Evolutionary conservation across 2,797 vertebrate species (phyloP).

Genomic region (Pachyuromys duprasi): DNA sequence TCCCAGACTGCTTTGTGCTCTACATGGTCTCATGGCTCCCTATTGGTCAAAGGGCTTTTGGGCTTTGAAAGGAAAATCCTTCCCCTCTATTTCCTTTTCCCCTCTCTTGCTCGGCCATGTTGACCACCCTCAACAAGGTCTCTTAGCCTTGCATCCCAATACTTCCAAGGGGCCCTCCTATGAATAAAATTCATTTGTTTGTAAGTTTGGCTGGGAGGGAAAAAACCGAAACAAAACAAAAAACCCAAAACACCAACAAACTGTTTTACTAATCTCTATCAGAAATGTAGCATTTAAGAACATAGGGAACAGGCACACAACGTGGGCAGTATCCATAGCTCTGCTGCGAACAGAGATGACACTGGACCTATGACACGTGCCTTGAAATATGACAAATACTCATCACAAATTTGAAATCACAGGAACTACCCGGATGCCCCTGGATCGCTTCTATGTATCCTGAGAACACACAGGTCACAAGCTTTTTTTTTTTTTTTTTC

Average conservation of each 20-base stretch:
- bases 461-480: neutral
- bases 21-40: neutral
- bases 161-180: neutral
- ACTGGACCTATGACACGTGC: neutral
- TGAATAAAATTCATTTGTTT: neutral
- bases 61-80: neutral
- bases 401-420: conserved; percentile 32
- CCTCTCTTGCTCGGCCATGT: neutral
- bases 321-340: neutral
- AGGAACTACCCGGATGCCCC: neutral
- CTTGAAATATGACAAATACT: conserved; percentile 9
- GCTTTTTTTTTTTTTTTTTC: neutral
- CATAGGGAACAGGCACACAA: neutral
- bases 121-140: neutral
- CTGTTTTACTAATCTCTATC: conserved; percentile 33
- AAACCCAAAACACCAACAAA: neutral
- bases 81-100: neutral
- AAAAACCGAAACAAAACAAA: neutral
- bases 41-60: neutral
- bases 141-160: neutral
- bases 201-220: neutral
- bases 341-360: conserved; percentile 14
- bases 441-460: conserved; percentile 3
- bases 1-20: neutral
- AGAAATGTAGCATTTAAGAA: conserved; percentile 43